Evolutionary conservation across 2,797 vertebrate species (phyloP), one percentile per base, ranked within the genome.

Genomic region (Eremophila alpestris): DNA sequence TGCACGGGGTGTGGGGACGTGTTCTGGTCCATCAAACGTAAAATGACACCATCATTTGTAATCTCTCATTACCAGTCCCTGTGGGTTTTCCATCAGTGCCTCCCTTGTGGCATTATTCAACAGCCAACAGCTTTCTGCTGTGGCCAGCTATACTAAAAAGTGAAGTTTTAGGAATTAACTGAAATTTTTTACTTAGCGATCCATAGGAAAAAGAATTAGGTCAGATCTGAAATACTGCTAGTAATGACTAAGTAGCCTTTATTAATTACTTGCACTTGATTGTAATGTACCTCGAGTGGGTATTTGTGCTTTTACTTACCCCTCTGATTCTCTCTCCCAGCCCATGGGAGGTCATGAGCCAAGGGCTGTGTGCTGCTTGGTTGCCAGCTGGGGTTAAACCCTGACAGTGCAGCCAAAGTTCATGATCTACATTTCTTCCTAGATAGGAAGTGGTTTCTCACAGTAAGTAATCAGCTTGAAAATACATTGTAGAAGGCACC

Each of bases 211-310:
- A 30, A 43, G 60, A 94, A 93, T 45, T 46, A 82, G 78, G 93
- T 95, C 95, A 92, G 60, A 83, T 75, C 86, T 92, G 90, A 94
- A 92, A 90, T 86, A 82, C 29, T 41, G 79, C 80, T 87, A n/a
- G 55, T 55, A 52, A 84, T n/a, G 15, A 62, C 81, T 92, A 75
- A 96, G 81, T 86, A 93, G 82, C 91, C 91, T 92, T 95, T 88
- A 87, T 92, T 92, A 86, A 89, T 51, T 16, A 51, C 91, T 93
- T 93, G 80, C 48, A 62, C 40, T 20, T 46, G 75, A 65, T 46
- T 34, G 67, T 10, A 22, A 1, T 27, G 74, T 82, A 69, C 10
- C 67, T 12, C 3, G 1, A 43, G 54, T 48, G 29, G 64, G 34
- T 24, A 1, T 15, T 1, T 23, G 41, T 55, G 43, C 13, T 82